These are phyloP conservation scores for Canis aureus DNA, from an alignment of 2,113 vertebrate species.

Conservation along the genomic window DNA sequence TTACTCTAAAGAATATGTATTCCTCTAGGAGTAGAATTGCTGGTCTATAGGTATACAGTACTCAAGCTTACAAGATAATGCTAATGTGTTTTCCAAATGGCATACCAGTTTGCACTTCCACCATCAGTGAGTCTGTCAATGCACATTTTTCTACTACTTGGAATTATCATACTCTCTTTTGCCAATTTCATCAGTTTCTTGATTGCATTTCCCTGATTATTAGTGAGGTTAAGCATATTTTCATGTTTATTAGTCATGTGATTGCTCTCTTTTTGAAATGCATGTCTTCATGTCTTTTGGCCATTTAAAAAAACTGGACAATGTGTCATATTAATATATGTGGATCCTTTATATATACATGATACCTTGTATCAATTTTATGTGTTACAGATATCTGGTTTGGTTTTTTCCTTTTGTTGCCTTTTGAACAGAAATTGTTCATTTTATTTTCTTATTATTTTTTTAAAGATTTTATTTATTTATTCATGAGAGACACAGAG, in stretches of 20 bases:
- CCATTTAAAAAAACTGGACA: not conserved
- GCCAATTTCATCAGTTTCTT: conserved; percentile 27
- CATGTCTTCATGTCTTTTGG: not conserved
- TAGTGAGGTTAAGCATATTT: conserved; percentile 9
- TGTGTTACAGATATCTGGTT: not conserved
- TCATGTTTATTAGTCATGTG: not conserved
- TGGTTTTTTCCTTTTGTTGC: conserved; percentile 9
- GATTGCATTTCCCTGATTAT: not conserved
- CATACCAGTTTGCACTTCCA: not conserved
- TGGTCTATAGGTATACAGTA: not conserved
- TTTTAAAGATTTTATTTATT: too few species aligned
- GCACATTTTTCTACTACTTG: not conserved
- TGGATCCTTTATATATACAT: not conserved
- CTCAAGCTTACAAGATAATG: not conserved
- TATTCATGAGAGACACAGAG: too few species aligned
- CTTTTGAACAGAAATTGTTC: conserved; percentile 28
- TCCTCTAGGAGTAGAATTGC: not conserved
- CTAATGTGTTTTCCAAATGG: not conserved
- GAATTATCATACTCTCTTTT: not conserved
- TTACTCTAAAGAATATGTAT: not conserved
- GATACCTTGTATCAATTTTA: conserved; percentile 6
- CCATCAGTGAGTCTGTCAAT: not conserved
- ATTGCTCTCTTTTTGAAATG: conserved; percentile 20
- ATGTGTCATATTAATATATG: not conserved
- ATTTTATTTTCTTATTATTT: not conserved